Base-by-base conservation (phyloP, 1,140 invertebrate genomes). In the Procambarus virginalis region DNA sequence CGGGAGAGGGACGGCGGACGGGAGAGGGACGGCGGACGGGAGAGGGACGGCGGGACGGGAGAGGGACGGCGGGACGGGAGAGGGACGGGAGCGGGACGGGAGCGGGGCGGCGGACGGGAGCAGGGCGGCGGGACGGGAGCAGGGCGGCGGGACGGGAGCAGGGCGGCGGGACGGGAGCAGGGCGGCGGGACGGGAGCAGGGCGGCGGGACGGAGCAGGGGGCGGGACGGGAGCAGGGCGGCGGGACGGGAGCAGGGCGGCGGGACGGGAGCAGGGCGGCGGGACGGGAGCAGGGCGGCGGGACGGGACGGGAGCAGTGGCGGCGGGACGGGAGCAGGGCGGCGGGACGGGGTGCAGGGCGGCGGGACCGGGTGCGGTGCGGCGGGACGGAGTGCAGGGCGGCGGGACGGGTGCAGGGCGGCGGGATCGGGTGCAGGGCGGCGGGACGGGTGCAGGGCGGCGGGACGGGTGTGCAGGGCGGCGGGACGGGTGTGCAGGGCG, bases 1-100 rank as follows among this genome's bases (percentile, higher is more conserved):
- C 64, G n/a, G 68, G 55, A 64, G 80, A 83, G 80, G 45, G 80
- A 83, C n/a, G 58, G 58, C 17, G 80, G 22, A 48, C 10, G 46
- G 51, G 77, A 79, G 48, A 79, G 77, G 51, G 77, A 79, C 48
- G 60, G 60, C 46, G 58, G 45, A 34, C 17, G 60, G 45, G 80
- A 64, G 55, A 83, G 80, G 34, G 58, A 68, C 58, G 68, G 80
- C 64, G 80, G 45, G 80, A 14, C 2, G 14, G 17, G 60, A 14
- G 14, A 14, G 14, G 60, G 14, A 14, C 5, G 17, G 3, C 2
- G 60, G 60, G 14, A 14, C 5, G 60, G 48, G 34, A 68, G 64
- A 70, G 14, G 22, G n/a, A 22, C 12, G 48, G 64, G 17, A 14
- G 20, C 17, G 17, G 34, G 10, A 68, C 22, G 60, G 60, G 48